phyloP scores from a whole-genome alignment of 1,140 invertebrate species.

The Hylyphantes graminicola region DNA sequence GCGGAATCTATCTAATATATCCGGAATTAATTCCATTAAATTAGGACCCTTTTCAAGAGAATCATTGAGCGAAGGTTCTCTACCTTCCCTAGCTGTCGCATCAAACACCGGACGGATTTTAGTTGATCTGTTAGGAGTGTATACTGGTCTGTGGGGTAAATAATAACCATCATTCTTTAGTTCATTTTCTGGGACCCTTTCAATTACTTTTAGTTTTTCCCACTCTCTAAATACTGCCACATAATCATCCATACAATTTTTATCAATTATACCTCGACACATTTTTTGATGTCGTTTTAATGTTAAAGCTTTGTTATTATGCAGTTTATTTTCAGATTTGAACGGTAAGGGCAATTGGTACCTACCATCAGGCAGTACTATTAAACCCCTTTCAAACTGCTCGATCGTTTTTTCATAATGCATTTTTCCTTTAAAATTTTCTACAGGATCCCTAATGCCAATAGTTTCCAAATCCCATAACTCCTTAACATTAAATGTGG shows the following conservation, averaged over 20 bases:
- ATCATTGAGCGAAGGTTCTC: slow-evolving; percentile 56
- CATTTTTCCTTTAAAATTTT: neutral
- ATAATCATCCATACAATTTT: neutral
- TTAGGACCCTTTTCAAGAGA: slow-evolving; percentile 43
- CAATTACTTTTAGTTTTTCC: slow-evolving; percentile 43
- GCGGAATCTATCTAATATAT: slow-evolving; percentile 66
- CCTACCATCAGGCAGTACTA: neutral
- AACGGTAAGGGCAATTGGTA: neutral
- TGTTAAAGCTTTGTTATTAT: neutral
- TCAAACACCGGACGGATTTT: slow-evolving; percentile 64
- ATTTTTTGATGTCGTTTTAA: neutral
- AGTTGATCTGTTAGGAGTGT: slow-evolving; percentile 56
- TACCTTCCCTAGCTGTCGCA: slow-evolving; percentile 57
- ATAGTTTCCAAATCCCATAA: neutral
- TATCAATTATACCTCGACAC: neutral
- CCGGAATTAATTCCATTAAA: slow-evolving; percentile 67
- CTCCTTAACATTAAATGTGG: neutral
- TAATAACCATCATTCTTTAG: slow-evolving; percentile 42
- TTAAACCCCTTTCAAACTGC: neutral
- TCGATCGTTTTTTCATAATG: neutral
- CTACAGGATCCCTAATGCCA: neutral
- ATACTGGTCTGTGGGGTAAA: slow-evolving; percentile 61
- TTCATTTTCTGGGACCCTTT: slow-evolving; percentile 27
- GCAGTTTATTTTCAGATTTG: neutral
- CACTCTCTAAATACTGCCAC: neutral